Conservation (phyloP, 2,113 vertebrate species). For the Coptodon rendalli region DNA sequence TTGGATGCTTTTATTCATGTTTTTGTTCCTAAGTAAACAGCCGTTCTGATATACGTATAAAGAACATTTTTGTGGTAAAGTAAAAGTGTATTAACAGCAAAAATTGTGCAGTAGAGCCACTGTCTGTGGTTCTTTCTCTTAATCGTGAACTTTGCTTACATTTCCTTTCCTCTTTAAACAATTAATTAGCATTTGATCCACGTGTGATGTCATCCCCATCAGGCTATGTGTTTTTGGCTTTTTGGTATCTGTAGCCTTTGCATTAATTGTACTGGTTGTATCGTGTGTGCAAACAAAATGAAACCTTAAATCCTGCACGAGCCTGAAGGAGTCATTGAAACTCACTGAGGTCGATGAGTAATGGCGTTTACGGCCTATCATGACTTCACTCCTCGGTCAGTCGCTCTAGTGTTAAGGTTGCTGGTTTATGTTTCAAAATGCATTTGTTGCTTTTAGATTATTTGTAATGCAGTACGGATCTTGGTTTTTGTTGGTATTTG, state of each 20-base stretch:
- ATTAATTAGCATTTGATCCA: not conserved
- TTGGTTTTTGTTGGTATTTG: not conserved
- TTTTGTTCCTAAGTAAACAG: not conserved
- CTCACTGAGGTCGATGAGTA: not conserved
- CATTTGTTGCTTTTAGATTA: not conserved
- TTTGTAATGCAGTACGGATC: not conserved
- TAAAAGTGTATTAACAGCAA: not conserved
- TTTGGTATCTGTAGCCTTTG: not conserved
- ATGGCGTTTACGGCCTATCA: fast-evolving
- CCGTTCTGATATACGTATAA: fast-evolving
- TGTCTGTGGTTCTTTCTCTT: not conserved
- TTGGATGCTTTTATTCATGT: not conserved
- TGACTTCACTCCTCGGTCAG: not conserved
- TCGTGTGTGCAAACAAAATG: not conserved
- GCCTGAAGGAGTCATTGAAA: not conserved
- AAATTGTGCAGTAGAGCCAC: not conserved
- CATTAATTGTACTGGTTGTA: not conserved
- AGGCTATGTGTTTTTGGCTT: not conserved
- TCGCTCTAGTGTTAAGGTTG: not conserved
- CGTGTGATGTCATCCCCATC: not conserved
- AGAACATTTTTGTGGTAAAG: not conserved
- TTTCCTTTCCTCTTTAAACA: not conserved
- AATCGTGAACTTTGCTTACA: not conserved
- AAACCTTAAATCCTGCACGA: not conserved
- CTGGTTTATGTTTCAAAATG: not conserved